Base-by-base conservation (phyloP, 2,113 vertebrate species). In the Trochalopteron elliotii region DNA sequence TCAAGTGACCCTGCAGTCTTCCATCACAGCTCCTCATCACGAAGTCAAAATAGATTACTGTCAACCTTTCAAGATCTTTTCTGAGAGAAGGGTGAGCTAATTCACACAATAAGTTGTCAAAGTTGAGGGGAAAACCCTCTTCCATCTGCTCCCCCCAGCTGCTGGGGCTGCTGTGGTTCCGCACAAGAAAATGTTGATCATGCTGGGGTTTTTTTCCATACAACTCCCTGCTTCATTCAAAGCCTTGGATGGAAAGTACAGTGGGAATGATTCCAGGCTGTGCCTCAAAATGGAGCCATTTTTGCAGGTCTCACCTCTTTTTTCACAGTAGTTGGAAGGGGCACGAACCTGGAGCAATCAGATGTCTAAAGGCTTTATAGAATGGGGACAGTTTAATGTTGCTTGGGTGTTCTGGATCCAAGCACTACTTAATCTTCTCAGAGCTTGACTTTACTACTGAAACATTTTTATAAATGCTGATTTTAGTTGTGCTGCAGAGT, bases 281-380 rank as follows among this genome's bases (percentile, higher is more conserved):
- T 94, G 77, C 83, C 76, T 95, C 61, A 20, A 91, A 95, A 91
- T 4, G 31, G 69, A 76, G 80, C 30, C 1, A 1, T 65, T 94
- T 97, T 87, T 94, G 64, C 80, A 92, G 56, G 47, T 94, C 89
- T 96, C 16, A 33, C 72, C 93, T 94, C 72, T 70, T 83, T 94
- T 92, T 93, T 91, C 81, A 63, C 91, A 85, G 89, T 61, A 95
- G 93, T 96, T 96, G 91, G 89, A 95, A 91, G 93, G 94, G 94
- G 93, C 91, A 96, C 91, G 96, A 95, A 96, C 93, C 96, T 93
- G 87, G 57, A 96, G 87, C 83, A 95, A 79, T 91, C 3, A 28
- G n/a, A 89, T 94, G 86, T 89, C 95, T 82, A 69, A 89, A 91
- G 86, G 52, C 61, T 94, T 94, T 71, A 72, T 83, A 91, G 67